Percentiles rank a stretch among this genome's conserved stretches.
phyloP scores from a whole-genome alignment of 1,140 invertebrate genomes.

The Drosophila virilis region DNA sequence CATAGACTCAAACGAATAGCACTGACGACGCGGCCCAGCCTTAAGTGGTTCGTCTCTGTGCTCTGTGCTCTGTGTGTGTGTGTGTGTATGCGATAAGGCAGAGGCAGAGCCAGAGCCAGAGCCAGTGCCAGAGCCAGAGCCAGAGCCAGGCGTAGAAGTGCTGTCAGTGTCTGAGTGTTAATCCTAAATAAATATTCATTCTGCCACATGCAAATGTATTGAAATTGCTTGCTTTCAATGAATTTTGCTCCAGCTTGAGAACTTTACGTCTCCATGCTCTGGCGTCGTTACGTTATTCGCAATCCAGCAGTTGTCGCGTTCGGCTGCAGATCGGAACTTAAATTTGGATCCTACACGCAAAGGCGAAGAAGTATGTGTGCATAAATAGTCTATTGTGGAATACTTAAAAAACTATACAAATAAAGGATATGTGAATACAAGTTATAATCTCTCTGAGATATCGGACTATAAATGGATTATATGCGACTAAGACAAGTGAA shows the following conservation, averaged over 20 bases:
- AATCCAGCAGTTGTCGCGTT: slow-evolving; percentile 83
- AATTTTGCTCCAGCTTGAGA: slow-evolving; percentile 70
- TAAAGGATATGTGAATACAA: slow-evolving; percentile 22
- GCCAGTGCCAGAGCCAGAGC: not conserved
- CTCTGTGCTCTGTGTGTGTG: slow-evolving; percentile 2
- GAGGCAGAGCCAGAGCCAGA: slow-evolving; percentile 1
- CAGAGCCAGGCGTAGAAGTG: slow-evolving; percentile 12
- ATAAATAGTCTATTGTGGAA: slow-evolving; percentile 11
- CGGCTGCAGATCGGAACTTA: slow-evolving; percentile 73
- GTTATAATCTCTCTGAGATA: not conserved
- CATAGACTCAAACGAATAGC: slow-evolving; percentile 65
- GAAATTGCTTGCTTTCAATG: slow-evolving; percentile 68
- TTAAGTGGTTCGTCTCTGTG: slow-evolving; percentile 60
- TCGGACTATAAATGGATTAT: not conserved
- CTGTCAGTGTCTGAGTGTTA: slow-evolving; percentile 35
- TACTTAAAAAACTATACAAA: slow-evolving; percentile 6
- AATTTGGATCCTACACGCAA: slow-evolving; percentile 50
- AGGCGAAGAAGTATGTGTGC: slow-evolving; percentile 67
- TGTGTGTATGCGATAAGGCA: slow-evolving; percentile 37
- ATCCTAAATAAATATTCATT: slow-evolving; percentile 79
- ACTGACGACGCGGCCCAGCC: slow-evolving; percentile 49
- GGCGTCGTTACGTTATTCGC: slow-evolving; percentile 74
- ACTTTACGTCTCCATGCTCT: slow-evolving; percentile 61
- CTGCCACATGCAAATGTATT: slow-evolving; percentile 78
- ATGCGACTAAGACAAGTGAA: slow-evolving; percentile 5